Percentiles rank a stretch among this genome's conserved stretches.
Conservation (phyloP, 2,797 vertebrate genomes). For the Thripadectes ignobilis region DNA sequence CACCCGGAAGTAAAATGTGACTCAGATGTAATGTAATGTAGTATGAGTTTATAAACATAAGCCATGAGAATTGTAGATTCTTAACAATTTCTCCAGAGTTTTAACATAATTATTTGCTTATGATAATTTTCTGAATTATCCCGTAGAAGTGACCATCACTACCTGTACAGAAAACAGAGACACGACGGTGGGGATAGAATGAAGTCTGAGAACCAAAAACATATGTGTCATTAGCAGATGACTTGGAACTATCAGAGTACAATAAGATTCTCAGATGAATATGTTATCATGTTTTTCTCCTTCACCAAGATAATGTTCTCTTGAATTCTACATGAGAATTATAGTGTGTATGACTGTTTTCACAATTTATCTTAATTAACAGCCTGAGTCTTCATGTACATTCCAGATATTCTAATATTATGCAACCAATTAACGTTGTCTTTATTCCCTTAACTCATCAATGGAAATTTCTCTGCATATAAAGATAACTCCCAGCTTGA, state of each 20-base stretch:
- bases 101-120: not conserved
- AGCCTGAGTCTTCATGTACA: not conserved
- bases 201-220: not conserved
- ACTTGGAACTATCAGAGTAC: not conserved
- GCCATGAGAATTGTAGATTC: not conserved
- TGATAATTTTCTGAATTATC: not conserved
- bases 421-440: constrained; percentile 5
- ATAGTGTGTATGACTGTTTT: constrained; percentile 26
- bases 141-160: not conserved
- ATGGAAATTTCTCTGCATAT: constrained; percentile 35
- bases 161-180: not conserved
- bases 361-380: constrained; percentile 47
- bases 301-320: not conserved
- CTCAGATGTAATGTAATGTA: not conserved
- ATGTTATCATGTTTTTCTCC: constrained; percentile 7
- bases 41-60: not conserved
- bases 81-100: not conserved
- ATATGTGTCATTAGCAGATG: not conserved
- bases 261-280: not conserved
- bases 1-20: not conserved
- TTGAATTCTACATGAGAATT: constrained; percentile 34
- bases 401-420: constrained; percentile 18
- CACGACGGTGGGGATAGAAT: not conserved
- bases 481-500: constrained; percentile 8
- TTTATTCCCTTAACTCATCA: constrained; percentile 40